phyloP scores from a whole-genome alignment of 2,113 vertebrate genomes.

The Mus pahari region DNA sequence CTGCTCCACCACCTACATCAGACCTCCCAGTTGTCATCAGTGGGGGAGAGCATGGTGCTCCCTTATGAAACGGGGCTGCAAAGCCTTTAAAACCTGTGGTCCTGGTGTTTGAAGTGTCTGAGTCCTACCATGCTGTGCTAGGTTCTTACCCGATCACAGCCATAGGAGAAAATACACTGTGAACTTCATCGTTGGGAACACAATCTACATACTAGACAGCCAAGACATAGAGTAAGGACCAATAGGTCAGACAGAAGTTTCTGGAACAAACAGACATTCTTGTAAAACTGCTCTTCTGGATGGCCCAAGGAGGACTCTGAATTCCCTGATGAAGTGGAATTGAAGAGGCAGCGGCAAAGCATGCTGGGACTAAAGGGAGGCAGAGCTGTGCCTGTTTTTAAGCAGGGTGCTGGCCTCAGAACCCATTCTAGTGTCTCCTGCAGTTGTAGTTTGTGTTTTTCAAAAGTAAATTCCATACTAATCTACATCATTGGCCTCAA shows the following conservation, averaged over 20 bases:
- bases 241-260: not conserved
- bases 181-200: not conserved
- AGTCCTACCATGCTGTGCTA: not conserved
- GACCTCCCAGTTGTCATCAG: not conserved
- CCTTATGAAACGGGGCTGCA: not conserved
- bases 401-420: not conserved
- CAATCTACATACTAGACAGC: not conserved
- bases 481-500: not conserved
- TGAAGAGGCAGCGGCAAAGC: not conserved
- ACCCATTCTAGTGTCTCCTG: accelerated
- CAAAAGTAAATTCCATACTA: not conserved
- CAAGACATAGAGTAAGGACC: not conserved
- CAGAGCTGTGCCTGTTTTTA: accelerated
- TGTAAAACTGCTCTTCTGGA: not conserved
- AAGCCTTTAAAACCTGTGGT: not conserved
- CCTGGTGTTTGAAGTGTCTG: not conserved
- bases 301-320: not conserved
- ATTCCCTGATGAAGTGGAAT: no score
- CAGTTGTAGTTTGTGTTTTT: not conserved
- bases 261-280: not conserved
- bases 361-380: not conserved
- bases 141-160: not conserved
- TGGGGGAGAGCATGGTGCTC: not conserved
- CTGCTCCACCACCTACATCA: not conserved
- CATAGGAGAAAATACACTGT: accelerated